These are phyloP conservation scores for Anthoptus insignis DNA, from an alignment of 2,888 invertebrate genomes.

Conservation along the genomic window DNA sequence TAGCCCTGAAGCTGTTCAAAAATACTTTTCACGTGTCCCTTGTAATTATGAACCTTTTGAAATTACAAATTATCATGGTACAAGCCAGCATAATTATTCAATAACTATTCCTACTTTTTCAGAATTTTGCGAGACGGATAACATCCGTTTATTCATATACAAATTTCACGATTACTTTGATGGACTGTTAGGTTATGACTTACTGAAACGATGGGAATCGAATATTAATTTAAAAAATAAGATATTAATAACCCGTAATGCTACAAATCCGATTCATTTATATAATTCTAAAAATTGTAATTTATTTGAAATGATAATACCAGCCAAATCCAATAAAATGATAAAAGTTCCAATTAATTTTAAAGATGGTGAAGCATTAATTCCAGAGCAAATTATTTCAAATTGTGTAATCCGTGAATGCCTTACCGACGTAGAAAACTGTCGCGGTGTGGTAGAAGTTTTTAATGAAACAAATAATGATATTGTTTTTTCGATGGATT, in stretches of 20 bases:
- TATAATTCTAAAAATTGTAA: neutral
- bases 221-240: neutral
- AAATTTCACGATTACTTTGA: neutral
- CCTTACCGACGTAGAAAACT: neutral
- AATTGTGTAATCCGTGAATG: neutral
- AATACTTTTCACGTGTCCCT: neutral
- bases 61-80: neutral
- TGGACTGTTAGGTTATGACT: neutral
- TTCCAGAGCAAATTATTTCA: slow-evolving; percentile 9
- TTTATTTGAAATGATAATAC: neutral
- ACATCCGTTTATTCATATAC: neutral
- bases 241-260: neutral
- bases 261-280: neutral
- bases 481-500: neutral
- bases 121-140: neutral
- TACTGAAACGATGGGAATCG: neutral
- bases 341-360: slow-evolving; percentile 6
- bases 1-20: slow-evolving; percentile 6
- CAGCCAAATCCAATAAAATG: neutral
- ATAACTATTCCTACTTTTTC: neutral
- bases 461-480: neutral
- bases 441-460: neutral
- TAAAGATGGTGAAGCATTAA: slow-evolving; percentile 13
- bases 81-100: neutral
- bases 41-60: neutral